Evolutionary conservation across 1,140 invertebrate species (phyloP), one percentile per base, ranked within the genome.

Genomic region (Drosophila kikkawai): DNA sequence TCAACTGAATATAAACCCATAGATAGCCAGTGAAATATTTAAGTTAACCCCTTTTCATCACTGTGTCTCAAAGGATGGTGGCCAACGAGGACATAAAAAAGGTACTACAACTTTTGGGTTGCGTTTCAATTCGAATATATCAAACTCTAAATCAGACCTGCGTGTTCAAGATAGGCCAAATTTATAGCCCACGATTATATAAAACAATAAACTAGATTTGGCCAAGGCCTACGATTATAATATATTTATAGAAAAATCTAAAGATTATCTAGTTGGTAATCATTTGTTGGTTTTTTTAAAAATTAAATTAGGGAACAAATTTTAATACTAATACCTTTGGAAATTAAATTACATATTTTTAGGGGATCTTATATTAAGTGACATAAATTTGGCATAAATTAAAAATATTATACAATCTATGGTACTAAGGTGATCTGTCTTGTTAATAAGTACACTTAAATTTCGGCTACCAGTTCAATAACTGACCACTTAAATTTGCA

Each of bases 61-160:
- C 17, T 37, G 12, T 13, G 9, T 3, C 55, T 19, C 11, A 17
- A 45, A 78, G 19, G 36, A 88, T 88, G 84, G 85, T 85, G n/a
- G 85, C 78, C 50, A 84, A 39, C 32, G 85, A 90, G 53, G 81
- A 90, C 34, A 50, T 79, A 29, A 75, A 90, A 64, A 90, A 73
- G 85, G 84, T 90, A 68, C 67, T 68, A 32, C 0, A 36, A 32
- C 12, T 45, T 29, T 9, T n/a, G 6, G 17, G 9, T 22, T 22
- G 37, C 12, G 6, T 61, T 11, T 13, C 8, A 17, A 22, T 3
- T 9, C 4, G 1, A 42, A 17, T 19, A 6, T 29, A 58, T 13
- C 22, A 12, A 19, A 13, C n/a, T 17, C 2, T 17, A 44, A 59
- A 42, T 29, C 22, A 42, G 22, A 2, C 11, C 4, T 9, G n/a